Evolutionary conservation across 2,113 vertebrate species (phyloP).

Genomic region (Plecotus auritus): DNA sequence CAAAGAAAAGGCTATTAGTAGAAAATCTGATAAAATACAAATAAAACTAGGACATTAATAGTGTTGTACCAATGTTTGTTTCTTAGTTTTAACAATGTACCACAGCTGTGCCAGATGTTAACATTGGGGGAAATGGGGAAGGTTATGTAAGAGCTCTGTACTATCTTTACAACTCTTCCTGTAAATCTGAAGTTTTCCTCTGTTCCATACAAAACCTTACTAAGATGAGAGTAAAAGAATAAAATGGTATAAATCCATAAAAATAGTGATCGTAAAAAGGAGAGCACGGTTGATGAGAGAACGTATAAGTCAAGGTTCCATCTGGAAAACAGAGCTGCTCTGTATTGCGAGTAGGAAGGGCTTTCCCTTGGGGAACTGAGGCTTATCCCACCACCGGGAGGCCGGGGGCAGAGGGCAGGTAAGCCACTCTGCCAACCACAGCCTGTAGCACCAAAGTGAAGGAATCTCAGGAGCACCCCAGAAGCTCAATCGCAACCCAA

Average conservation of each 20-base stretch:
- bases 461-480: not conserved
- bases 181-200: not conserved
- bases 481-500: not conserved
- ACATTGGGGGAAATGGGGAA: not conserved
- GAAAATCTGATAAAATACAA: not conserved
- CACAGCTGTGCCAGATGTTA: not conserved
- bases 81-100: not conserved
- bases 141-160: not conserved
- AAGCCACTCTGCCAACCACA: not conserved
- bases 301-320: not conserved
- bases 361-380: not conserved
- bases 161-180: not conserved
- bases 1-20: not conserved
- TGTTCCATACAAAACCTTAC: not conserved
- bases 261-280: not conserved
- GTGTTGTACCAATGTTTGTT: not conserved
- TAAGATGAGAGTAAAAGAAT: not conserved
- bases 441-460: not conserved
- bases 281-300: not conserved
- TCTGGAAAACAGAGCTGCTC: not conserved
- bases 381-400: not conserved
- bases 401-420: too few species aligned
- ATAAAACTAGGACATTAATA: not conserved
- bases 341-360: not conserved
- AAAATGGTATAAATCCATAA: not conserved